These are phyloP conservation scores for Calameuta filiformis DNA, from an alignment of 2,888 invertebrate species.

Conservation along the genomic window DNA sequence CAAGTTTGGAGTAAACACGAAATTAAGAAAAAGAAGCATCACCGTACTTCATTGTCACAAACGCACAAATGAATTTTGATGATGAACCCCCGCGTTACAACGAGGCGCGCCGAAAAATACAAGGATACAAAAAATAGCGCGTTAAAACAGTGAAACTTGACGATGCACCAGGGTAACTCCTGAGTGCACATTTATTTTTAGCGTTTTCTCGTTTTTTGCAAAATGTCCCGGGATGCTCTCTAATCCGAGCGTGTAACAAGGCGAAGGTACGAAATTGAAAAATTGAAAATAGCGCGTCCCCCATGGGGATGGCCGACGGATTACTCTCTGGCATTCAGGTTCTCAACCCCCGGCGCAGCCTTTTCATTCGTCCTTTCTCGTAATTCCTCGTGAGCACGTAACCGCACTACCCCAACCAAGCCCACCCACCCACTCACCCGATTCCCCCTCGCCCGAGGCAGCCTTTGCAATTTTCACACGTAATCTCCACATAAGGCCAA, in stretches of 20 bases:
- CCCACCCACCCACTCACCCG: background rate
- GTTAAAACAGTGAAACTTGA: background rate
- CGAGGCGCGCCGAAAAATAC: background rate
- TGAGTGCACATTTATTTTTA: background rate
- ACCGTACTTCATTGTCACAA: background rate
- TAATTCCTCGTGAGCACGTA: background rate
- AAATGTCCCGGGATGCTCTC: background rate
- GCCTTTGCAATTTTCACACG: slow-evolving; percentile 26
- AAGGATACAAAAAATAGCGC: background rate
- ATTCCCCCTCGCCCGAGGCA: slow-evolving; percentile 10
- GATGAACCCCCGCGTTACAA: background rate
- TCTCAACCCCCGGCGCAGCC: slow-evolving; percentile 4
- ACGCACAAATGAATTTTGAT: background rate
- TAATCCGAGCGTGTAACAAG: background rate
- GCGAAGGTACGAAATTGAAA: slow-evolving; percentile 6
- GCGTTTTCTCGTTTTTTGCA: background rate
- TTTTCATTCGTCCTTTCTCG: background rate
- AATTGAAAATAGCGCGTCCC: slow-evolving; percentile 8
- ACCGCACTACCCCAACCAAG: background rate
- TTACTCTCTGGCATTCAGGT: slow-evolving; percentile 4
- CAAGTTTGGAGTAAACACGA: background rate
- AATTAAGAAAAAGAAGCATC: background rate
- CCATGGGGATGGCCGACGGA: slow-evolving; percentile 5
- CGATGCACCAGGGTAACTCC: background rate
- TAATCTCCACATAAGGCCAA: background rate